Evolutionary conservation across 2,888 invertebrate genomes (phyloP).

Genomic region (Parthenolecanium corni): DNA sequence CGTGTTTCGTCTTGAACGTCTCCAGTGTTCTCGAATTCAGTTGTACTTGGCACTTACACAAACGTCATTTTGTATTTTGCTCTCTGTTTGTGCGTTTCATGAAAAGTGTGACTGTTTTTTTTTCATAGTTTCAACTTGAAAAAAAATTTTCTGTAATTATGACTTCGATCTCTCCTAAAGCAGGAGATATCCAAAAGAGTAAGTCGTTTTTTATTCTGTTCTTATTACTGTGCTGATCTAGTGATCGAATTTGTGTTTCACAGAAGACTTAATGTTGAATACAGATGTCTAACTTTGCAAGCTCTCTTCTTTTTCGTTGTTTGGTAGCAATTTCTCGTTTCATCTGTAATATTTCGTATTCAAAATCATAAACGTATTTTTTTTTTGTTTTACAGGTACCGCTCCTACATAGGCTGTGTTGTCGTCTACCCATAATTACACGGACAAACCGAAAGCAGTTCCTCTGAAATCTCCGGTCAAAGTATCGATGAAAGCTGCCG

Average conservation of each 20-base stretch:
- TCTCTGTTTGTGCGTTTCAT: not conserved
- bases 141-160: not conserved
- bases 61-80: not conserved
- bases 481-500: not conserved
- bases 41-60: no score
- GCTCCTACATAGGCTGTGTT: not conserved
- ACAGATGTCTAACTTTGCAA: no score
- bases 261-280: no score
- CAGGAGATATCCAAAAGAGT: conserved; percentile 6
- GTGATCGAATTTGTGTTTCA: no score
- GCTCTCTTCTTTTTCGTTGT: no score
- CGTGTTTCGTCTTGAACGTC: no score
- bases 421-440: conserved; percentile 9
- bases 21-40: no score
- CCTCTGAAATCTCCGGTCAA: conserved; percentile 14
- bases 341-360: no score
- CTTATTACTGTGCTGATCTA: no score
- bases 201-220: not conserved
- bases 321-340: not conserved
- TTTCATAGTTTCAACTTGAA: not conserved
- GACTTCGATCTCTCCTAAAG: conserved; percentile 13
- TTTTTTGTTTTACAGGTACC: no score
- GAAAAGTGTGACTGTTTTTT: not conserved
- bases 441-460: conserved; percentile 11
- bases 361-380: no score